Evolutionary conservation across 2,888 invertebrate genomes (phyloP), one percentile per base, ranked within the genome.

Genomic region (Prosapia bicincta): DNA sequence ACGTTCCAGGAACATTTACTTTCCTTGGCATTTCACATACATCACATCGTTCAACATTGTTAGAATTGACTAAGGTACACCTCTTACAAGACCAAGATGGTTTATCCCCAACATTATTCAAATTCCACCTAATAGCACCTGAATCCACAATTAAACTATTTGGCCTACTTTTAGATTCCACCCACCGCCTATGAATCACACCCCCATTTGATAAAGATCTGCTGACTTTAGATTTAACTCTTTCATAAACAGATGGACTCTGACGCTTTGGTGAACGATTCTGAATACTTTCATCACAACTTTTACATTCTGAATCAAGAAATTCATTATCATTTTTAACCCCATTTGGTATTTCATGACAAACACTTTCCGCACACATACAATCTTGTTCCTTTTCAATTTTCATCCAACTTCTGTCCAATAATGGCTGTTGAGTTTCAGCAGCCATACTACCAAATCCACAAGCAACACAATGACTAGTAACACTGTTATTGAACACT

Each of bases 51-150:
- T 89, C 88, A 78, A 89, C 86, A 28, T 89, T 88, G 0, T 88
- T 88, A 72, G 89, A 87, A 85, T 94, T 94, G 80, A 92, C 89
- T 38, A 94, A 85, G 0, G 94, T 94, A 83, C 94, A 94, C 81
- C 83, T 82, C 78, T 84, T 84, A 78, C 86, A 86, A 69, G 84
- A 83, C 86, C 86, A 86, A 23, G 84, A 84, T 78, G 85, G 85
- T 82, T 85, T 85, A n/a, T 85, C 85, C 74, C 85, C 84, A n/a
- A n/a, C n/a, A 76, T 84, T 85, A 74, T 77, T 77, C 24, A 85
- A 84, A 80, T 86, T 86, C 79, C 80, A 82, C 84, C 84, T 85
- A 78, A 83, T 82, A 79, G 83, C 67, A 70, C 74, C 76, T 24
- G 76, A 69, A 66, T 79, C 80, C 32, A 79, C 79, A 28, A 81